Percentiles rank a stretch among this genome's conserved stretches.
Evolutionary conservation across 1,140 invertebrate species (phyloP).

Genomic region (Leptoteleia sp.): DNA sequence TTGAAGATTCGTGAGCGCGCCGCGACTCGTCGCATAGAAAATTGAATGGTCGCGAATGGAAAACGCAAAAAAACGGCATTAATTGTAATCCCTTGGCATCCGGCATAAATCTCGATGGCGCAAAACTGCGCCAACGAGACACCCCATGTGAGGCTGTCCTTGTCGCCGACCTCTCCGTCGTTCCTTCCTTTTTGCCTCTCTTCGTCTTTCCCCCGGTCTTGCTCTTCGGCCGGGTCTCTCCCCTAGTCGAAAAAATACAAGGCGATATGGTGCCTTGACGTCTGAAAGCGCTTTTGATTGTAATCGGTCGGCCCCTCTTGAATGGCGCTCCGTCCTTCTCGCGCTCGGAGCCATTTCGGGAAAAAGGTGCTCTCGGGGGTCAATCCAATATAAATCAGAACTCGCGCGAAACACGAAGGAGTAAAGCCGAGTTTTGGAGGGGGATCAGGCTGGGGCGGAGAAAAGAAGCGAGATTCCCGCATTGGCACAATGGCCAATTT

Average conservation of each 20-base stretch:
- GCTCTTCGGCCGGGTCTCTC: slow-evolving; percentile 41
- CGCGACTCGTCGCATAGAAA: too few relatives aligned
- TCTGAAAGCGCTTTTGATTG: slow-evolving; percentile 77
- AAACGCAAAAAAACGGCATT: slow-evolving; percentile 15
- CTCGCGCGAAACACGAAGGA: slow-evolving; percentile 62
- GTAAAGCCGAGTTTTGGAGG: slow-evolving; percentile 36
- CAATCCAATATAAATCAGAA: slow-evolving; percentile 79
- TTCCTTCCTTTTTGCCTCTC: slow-evolving; percentile 42
- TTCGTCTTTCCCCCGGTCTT: slow-evolving; percentile 50
- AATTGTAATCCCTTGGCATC: too few relatives aligned
- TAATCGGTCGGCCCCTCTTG: slow-evolving; percentile 69
- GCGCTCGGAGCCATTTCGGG: slow-evolving; percentile 69
- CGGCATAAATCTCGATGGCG: slow-evolving; percentile 32
- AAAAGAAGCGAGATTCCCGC: slow-evolving; percentile 30
- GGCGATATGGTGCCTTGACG: slow-evolving; percentile 63
- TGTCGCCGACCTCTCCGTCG: slow-evolving; percentile 22
- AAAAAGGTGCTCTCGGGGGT: slow-evolving; percentile 74
- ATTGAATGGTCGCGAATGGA: neutral
- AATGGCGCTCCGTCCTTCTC: slow-evolving; percentile 46
- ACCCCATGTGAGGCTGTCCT: slow-evolving; percentile 4
- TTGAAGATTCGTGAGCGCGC: too few relatives aligned
- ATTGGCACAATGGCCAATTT: slow-evolving; percentile 65
- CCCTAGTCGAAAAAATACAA: slow-evolving; percentile 69
- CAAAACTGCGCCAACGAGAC: slow-evolving; percentile 6
- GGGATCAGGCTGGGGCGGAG: slow-evolving; percentile 24